These are phyloP conservation scores for Antennarius maculatus DNA, from an alignment of 2,797 vertebrate genomes.

Conservation along the genomic window DNA sequence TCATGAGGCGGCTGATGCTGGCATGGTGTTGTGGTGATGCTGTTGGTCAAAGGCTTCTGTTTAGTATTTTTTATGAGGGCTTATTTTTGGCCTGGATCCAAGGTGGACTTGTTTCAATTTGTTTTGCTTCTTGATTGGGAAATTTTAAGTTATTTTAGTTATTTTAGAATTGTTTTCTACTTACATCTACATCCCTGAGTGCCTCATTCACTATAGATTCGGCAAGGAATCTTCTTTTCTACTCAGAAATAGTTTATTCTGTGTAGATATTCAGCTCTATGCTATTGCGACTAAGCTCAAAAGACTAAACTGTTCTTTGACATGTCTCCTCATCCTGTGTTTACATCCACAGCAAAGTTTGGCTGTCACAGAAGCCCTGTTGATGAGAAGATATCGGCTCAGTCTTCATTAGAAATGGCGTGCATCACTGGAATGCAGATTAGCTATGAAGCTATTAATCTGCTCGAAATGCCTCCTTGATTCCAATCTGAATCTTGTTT, in stretches of 20 bases:
- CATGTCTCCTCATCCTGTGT: conserved; percentile 33
- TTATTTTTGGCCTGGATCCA: conserved; percentile 56
- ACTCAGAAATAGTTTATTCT: conserved; percentile 37
- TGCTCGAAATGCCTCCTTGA: conserved; percentile 79
- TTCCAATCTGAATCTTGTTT: conserved; percentile 84
- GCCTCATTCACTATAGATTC: conserved; percentile 42
- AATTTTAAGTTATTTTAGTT: conserved; percentile 30
- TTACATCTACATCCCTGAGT: conserved; percentile 25
- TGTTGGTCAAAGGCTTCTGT: conserved; percentile 50
- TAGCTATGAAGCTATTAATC: conserved; percentile 81
- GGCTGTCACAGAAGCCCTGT: conserved; percentile 50
- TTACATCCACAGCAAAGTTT: conserved; percentile 57
- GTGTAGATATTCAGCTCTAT: conserved; percentile 10
- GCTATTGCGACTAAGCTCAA: conserved; percentile 21
- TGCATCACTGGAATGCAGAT: conserved; percentile 81
- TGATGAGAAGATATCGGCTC: conserved; percentile 65
- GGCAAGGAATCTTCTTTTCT: conserved; percentile 16
- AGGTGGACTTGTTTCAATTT: conserved; percentile 37
- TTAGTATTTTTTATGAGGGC: conserved; percentile 50
- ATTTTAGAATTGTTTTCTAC: conserved; percentile 23
- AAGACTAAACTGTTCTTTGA: conserved; percentile 39
- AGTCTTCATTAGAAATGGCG: conserved; percentile 77
- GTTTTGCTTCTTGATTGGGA: conserved; percentile 23
- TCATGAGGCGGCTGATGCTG: conserved; percentile 55
- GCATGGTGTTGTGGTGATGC: conserved; percentile 41